These are phyloP conservation scores for Lordiphosa stackelbergi DNA, from an alignment of 1,140 invertebrate genomes.

Conservation along the genomic window DNA sequence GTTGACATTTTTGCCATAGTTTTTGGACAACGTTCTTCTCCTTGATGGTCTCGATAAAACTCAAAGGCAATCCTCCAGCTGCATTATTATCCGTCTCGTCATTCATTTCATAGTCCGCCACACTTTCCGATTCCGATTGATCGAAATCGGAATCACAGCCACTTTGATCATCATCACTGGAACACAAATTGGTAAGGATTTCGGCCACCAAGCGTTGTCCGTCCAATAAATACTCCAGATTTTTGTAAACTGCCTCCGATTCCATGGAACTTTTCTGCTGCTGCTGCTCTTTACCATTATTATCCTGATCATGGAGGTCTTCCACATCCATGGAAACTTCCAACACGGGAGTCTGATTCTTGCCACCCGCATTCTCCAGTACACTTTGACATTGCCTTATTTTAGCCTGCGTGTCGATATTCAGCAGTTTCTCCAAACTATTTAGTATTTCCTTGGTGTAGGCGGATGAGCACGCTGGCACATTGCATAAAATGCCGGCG, in stretches of 20 bases:
- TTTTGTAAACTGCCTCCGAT: slow-evolving; percentile 75
- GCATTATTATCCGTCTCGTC: slow-evolving; percentile 37
- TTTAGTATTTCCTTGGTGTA: slow-evolving; percentile 29
- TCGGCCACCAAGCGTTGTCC: slow-evolving; percentile 84
- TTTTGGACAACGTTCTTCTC: slow-evolving; percentile 47
- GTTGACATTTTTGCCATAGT: slow-evolving; percentile 36
- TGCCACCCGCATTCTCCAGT: slow-evolving; percentile 8
- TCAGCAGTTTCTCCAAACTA: slow-evolving; percentile 25
- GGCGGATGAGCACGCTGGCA: slow-evolving; percentile 74
- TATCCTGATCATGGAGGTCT: slow-evolving; percentile 15
- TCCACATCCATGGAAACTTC: slow-evolving; percentile 40
- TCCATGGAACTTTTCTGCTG: slow-evolving; percentile 7
- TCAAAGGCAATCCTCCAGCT: slow-evolving; percentile 49
- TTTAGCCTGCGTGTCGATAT: slow-evolving; percentile 23
- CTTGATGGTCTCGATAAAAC: slow-evolving; percentile 49
- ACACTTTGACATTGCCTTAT: slow-evolving; percentile 6
- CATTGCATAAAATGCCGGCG: slow-evolving; percentile 77
- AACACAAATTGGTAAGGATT: slow-evolving; percentile 85
- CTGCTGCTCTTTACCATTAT: slow-evolving; percentile 7
- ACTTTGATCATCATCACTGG: slow-evolving; percentile 77
- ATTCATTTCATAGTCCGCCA: slow-evolving; percentile 54
- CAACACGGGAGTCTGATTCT: slow-evolving; percentile 25
- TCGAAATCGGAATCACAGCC: slow-evolving; percentile 40
- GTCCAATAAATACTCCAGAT: slow-evolving; percentile 79
- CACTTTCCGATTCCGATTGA: slow-evolving; percentile 57